Conservation (phyloP, 2,113 vertebrate genomes). For the Oostethus manadensis region DNA sequence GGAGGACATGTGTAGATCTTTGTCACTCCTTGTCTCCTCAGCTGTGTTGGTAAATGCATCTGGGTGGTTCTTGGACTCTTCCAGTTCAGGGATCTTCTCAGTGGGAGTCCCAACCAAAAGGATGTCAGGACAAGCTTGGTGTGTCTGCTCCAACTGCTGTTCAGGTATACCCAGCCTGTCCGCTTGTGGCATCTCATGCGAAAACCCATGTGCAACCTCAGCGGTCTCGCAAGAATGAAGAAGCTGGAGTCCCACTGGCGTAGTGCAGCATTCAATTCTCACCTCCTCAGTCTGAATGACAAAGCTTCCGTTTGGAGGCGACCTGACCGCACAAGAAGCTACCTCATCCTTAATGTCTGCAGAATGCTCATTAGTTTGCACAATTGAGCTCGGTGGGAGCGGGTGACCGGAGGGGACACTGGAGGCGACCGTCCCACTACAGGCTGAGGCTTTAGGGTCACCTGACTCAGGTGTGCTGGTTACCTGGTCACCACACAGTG, state of each 20-base stretch:
- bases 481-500: constrained; percentile 9
- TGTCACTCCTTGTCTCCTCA: neutral
- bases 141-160: constrained; percentile 22
- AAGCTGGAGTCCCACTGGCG: constrained; percentile 47
- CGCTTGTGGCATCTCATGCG: constrained; percentile 34
- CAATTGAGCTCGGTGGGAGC: constrained; percentile 1
- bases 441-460: neutral
- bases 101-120: constrained; percentile 27
- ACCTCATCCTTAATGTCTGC: neutral
- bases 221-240: constrained; percentile 49
- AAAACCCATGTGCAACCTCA: constrained; percentile 45
- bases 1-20: constrained; percentile 1
- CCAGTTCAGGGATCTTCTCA: constrained; percentile 3
- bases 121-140: constrained; percentile 58
- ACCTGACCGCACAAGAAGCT: constrained; percentile 1
- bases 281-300: constrained; percentile 70
- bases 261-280: constrained; percentile 61
- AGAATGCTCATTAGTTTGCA: constrained; percentile 14
- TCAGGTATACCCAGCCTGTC: neutral
- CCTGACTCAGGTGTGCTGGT: constrained; percentile 8
- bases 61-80: constrained; percentile 11
- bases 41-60: neutral
- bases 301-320: constrained; percentile 43
- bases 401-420: neutral
- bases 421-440: neutral